Percentiles rank a stretch among this genome's conserved stretches.
phyloP scores from a whole-genome alignment of 2,113 vertebrate genomes.

The Sinocyclocheilus rhinocerous region DNA sequence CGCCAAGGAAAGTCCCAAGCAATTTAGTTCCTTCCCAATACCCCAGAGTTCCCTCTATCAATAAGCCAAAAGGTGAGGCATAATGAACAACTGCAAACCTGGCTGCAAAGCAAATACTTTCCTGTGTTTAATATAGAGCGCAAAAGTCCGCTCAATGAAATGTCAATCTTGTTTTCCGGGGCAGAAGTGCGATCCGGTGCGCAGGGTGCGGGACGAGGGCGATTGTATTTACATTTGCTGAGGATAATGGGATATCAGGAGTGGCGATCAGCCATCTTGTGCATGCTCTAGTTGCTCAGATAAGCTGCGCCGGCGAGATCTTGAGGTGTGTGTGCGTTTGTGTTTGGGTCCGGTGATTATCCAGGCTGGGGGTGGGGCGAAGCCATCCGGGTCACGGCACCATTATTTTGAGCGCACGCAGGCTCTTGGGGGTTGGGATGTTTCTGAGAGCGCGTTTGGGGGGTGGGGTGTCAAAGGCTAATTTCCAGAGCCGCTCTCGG shows the following conservation, averaged over 20 bases:
- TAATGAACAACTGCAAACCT: constrained; percentile 56
- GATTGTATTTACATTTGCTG: constrained; percentile 36
- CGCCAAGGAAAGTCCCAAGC: constrained; percentile 18
- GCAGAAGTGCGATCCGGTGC: constrained; percentile 42
- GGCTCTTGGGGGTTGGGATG: constrained; percentile 9
- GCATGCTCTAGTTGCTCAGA: constrained; percentile 44
- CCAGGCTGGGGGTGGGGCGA: constrained; percentile 15
- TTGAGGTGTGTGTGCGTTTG: not conserved
- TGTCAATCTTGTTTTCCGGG: constrained; percentile 54
- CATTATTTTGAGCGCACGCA: not conserved
- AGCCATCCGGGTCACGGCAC: constrained; percentile 34
- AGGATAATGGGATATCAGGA: constrained; percentile 45
- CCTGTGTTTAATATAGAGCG: constrained; percentile 55
- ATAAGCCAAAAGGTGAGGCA: constrained; percentile 63
- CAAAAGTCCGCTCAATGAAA: constrained; percentile 57
- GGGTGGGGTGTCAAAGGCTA: constrained; percentile 76
- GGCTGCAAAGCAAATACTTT: constrained; percentile 55
- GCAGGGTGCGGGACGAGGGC: not conserved
- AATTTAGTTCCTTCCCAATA: constrained; percentile 61
- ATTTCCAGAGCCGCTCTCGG: constrained; percentile 77
- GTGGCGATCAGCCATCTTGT: constrained; percentile 49
- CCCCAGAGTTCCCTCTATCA: constrained; percentile 55
- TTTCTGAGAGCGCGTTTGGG: not conserved
- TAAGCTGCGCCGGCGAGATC: constrained; percentile 11
- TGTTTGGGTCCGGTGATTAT: constrained; percentile 16